phyloP scores from a whole-genome alignment of 2,888 invertebrate species.

The Harpalus rufipes region DNA sequence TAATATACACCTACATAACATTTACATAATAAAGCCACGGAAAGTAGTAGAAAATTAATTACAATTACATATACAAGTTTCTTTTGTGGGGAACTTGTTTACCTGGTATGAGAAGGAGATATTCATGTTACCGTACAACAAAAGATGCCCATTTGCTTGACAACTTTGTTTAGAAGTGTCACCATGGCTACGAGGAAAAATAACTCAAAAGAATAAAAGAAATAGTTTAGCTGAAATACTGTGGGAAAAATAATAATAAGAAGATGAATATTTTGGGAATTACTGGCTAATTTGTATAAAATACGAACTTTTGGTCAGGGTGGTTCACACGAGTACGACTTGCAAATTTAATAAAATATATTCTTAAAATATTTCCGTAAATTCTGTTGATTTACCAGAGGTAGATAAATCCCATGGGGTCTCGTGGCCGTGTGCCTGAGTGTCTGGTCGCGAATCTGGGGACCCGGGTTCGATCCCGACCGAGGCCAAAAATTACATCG shows the following conservation, averaged over 20 bases:
- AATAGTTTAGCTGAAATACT: not conserved
- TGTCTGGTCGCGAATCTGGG: too few relatives aligned
- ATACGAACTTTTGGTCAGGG: not conserved
- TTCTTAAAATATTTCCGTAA: too few relatives aligned
- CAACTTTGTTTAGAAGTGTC: constrained; percentile 71
- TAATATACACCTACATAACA: not conserved
- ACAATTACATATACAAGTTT: constrained; percentile 17
- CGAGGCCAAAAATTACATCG: too few relatives aligned
- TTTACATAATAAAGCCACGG: constrained; percentile 5
- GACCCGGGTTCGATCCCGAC: too few relatives aligned
- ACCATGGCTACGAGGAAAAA: constrained; percentile 66
- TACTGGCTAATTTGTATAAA: not conserved
- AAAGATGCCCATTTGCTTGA: constrained; percentile 63
- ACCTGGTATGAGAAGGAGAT: not conserved
- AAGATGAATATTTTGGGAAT: not conserved
- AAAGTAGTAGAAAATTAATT: constrained; percentile 2
- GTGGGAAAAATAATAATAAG: not conserved
- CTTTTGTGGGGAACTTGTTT: not conserved
- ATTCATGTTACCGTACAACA: constrained; percentile 9
- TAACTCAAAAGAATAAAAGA: not conserved
- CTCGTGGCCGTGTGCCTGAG: too few relatives aligned
- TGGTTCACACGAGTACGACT: not conserved
- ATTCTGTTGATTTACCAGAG: too few relatives aligned
- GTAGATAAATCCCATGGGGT: too few relatives aligned
- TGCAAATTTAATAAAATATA: too few relatives aligned